phyloP scores from a whole-genome alignment of 2,888 invertebrate species.

The Himalopsyche tibetana region DNA sequence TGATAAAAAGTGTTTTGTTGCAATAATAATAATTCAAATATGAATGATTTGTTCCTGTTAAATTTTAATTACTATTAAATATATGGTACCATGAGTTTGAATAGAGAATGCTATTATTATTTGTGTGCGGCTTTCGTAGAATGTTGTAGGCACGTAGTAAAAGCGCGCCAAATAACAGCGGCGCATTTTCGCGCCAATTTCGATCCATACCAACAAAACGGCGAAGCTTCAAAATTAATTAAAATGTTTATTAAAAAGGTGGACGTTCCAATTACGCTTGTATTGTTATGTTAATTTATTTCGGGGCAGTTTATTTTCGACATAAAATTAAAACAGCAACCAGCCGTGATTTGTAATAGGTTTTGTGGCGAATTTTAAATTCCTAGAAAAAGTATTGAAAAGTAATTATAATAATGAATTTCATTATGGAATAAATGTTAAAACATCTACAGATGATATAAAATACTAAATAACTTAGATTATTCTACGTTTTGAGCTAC shows the following conservation, averaged over 20 bases:
- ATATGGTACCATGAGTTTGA: not conserved
- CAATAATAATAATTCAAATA: not conserved
- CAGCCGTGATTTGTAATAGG: not conserved
- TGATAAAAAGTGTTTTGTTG: no score
- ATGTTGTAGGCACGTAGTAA: not conserved
- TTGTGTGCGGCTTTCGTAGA: not conserved
- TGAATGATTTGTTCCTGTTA: not conserved
- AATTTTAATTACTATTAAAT: slow-evolving; percentile 1
- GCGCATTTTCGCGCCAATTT: slow-evolving; percentile 18
- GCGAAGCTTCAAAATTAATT: slow-evolving; percentile 20
- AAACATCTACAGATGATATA: no score
- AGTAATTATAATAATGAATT: no score
- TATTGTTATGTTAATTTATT: slow-evolving; percentile 9
- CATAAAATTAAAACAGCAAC: not conserved
- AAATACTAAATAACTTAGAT: no score
- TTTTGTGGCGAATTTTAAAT: not conserved
- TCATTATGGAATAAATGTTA: no score
- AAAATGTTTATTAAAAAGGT: slow-evolving; percentile 30
- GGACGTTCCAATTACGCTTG: slow-evolving; percentile 21
- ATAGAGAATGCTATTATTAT: not conserved
- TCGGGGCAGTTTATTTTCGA: not conserved
- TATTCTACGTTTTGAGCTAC: no score
- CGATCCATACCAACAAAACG: slow-evolving; percentile 16
- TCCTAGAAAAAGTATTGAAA: no score
- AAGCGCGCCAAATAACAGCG: slow-evolving; percentile 13